Percentiles rank a stretch among this genome's conserved stretches.
Conservation (phyloP, 1,140 invertebrate genomes). For the Sitodiplosis mosellana region DNA sequence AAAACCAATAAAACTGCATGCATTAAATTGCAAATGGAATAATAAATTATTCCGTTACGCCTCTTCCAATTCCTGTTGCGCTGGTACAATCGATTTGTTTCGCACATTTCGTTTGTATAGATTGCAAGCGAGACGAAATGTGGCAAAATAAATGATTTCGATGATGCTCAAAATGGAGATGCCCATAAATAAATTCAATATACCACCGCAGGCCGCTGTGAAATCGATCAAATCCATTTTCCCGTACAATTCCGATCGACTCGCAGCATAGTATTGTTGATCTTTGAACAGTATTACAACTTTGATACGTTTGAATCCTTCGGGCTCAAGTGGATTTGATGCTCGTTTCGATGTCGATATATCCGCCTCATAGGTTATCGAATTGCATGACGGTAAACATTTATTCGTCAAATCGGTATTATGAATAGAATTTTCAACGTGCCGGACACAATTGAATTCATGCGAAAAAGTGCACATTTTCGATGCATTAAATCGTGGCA, state of each 20-base stretch:
- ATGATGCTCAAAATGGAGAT: neutral
- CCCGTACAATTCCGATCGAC: neutral
- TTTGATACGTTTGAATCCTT: neutral
- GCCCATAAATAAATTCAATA: neutral
- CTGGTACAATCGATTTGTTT: no score
- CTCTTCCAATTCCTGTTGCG: no score
- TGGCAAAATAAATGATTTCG: neutral
- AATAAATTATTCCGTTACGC: no score
- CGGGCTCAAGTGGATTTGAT: neutral
- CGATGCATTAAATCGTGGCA: constrained; percentile 31
- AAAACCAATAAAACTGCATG: no score
- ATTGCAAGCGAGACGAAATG: neutral
- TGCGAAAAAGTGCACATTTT: neutral
- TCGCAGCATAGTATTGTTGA: neutral
- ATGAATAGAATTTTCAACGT: neutral
- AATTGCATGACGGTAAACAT: neutral
- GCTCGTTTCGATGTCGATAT: neutral
- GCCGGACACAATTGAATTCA: no score
- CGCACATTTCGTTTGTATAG: neutral
- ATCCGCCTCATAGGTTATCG: neutral
- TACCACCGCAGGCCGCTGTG: neutral
- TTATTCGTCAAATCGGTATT: neutral
- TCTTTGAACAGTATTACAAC: neutral
- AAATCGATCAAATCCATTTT: neutral
- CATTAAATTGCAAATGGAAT: no score